These are phyloP conservation scores for Gisinianus flammeolus DNA, from an alignment of 2,888 invertebrate species.

Conservation along the genomic window DNA sequence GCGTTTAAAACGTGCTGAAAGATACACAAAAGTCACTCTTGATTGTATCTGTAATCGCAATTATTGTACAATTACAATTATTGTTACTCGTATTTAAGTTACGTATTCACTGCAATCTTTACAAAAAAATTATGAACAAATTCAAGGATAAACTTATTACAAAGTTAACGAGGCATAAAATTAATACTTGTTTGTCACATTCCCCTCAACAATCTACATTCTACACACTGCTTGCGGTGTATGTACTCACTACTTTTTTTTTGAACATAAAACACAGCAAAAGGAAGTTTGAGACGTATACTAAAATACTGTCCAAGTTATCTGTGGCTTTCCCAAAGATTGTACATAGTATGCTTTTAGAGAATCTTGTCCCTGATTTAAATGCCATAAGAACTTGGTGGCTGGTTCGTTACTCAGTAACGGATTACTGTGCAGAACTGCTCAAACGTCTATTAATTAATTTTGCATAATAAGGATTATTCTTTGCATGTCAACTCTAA, in stretches of 20 bases:
- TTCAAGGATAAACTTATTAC: conserved; percentile 6
- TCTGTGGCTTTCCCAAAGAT: no score
- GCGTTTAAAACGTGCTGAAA: not conserved
- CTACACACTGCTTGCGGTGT: not conserved
- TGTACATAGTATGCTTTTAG: no score
- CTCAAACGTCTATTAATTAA: no score
- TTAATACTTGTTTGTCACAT: not conserved
- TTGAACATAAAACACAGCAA: not conserved
- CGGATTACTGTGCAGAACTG: no score
- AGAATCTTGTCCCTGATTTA: no score
- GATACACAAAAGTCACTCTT: not conserved
- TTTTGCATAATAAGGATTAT: no score
- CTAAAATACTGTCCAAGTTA: no score
- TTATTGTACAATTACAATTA: not conserved
- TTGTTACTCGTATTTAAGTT: not conserved
- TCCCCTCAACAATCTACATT: not conserved
- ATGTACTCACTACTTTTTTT: not conserved
- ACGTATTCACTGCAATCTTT: not conserved
- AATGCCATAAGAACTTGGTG: no score
- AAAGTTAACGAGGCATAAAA: conserved; percentile 7
- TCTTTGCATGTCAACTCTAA: no score
- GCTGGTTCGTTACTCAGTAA: no score
- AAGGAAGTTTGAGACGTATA: no score
- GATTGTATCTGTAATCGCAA: not conserved
- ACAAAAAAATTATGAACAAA: not conserved